A percentile compares a stretch with the other conserved stretches of the same genome.
Evolutionary conservation across 2,797 vertebrate species (phyloP).

Genomic region (Sebastes oblongus): DNA sequence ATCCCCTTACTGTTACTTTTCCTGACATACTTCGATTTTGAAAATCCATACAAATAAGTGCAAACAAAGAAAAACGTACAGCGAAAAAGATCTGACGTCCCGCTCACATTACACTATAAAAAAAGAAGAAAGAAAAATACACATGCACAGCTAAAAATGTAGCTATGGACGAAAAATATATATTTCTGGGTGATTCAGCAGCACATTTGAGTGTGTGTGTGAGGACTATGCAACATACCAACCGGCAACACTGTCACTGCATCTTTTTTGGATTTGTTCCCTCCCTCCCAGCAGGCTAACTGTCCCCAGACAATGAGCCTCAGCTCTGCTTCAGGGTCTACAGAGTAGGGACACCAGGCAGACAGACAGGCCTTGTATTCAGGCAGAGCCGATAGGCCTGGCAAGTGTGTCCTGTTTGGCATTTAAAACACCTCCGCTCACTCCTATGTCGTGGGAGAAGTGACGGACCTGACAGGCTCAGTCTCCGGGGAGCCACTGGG

Average conservation of each 20-base stretch:
- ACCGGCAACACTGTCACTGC: constrained; percentile 46
- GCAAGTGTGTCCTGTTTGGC: constrained; percentile 79
- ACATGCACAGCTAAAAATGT: constrained; percentile 25
- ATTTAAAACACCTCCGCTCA: constrained; percentile 82
- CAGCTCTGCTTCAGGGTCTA: constrained; percentile 72
- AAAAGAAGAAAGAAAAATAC: neutral
- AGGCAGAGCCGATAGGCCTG: constrained; percentile 74
- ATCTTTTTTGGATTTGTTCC: constrained; percentile 54
- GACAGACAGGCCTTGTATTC: constrained; percentile 75
- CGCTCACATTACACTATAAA: constrained; percentile 5
- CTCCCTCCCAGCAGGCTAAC: constrained; percentile 62
- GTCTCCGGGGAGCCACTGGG: constrained; percentile 76
- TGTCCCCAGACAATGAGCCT: constrained; percentile 72
- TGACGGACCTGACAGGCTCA: constrained; percentile 81
- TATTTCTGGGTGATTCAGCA: constrained; percentile 47
- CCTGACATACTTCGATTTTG: constrained; percentile 26
- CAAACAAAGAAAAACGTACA: constrained; percentile 27
- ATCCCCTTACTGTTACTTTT: constrained; percentile 30
- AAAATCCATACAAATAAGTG: constrained; percentile 49
- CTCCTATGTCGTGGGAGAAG: constrained; percentile 75
- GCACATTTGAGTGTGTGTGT: constrained; percentile 13
- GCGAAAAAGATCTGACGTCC: constrained; percentile 23
- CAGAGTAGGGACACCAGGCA: constrained; percentile 65
- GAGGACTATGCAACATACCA: constrained; percentile 33
- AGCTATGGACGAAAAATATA: constrained; percentile 1